Evolutionary conservation across 2,888 invertebrate species (phyloP).

Genomic region (Lasioglossum lativentre): DNA sequence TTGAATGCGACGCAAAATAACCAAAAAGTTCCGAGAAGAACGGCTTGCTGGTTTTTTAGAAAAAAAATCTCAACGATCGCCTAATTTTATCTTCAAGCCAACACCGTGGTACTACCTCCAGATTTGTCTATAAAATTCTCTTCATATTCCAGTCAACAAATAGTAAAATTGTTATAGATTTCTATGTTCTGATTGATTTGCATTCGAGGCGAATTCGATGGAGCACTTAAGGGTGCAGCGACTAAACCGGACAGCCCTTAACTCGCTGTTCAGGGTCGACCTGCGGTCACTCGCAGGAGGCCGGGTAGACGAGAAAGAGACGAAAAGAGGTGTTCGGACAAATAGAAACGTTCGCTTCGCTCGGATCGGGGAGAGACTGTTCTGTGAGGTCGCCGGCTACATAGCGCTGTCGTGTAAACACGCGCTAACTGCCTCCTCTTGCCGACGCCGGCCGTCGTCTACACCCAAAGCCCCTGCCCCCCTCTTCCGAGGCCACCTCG

Average conservation of each 20-base stretch:
- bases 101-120: too few species aligned
- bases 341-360: constrained; percentile 82
- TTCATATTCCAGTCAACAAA: not conserved
- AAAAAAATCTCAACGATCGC: too few species aligned
- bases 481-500: constrained; percentile 22
- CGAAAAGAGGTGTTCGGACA: constrained; percentile 77
- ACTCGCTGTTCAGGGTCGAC: constrained; percentile 57
- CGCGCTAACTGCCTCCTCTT: constrained; percentile 83
- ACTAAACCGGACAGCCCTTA: not conserved
- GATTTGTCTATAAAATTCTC: too few species aligned
- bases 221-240: not conserved
- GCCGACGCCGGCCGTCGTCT: constrained; percentile 67
- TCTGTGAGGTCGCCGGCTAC: constrained; percentile 82
- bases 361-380: constrained; percentile 60
- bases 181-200: not conserved
- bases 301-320: constrained; percentile 28
- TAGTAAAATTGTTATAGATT: not conserved
- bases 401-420: constrained; percentile 84
- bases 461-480: constrained; percentile 25
- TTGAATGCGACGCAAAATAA: not conserved
- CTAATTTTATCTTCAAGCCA: not conserved
- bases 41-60: too few species aligned
- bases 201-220: not conserved
- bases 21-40: too few species aligned
- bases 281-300: constrained; percentile 18